Percentiles rank a stretch among this genome's conserved stretches.
These are phyloP conservation scores for Calcarius lapponicus DNA, from an alignment of 2,797 vertebrate genomes.

Conservation along the genomic window DNA sequence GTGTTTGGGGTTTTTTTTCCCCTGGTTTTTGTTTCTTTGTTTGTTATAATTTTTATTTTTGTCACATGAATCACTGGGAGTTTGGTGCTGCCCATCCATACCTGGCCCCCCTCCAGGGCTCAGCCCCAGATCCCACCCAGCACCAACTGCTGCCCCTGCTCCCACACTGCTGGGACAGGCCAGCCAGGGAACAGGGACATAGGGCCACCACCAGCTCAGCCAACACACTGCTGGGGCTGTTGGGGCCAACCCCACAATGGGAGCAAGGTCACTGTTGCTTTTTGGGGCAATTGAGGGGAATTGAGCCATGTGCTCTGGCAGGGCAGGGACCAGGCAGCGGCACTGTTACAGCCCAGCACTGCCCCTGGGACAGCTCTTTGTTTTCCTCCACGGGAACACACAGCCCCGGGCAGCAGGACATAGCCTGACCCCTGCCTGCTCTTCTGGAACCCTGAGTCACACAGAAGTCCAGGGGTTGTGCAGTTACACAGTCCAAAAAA, in stretches of 20 bases:
- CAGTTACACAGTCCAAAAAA: background rate
- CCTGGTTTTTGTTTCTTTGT: background rate
- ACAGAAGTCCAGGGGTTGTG: background rate
- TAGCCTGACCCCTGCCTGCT: background rate
- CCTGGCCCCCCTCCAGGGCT: accelerated
- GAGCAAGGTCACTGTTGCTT: background rate
- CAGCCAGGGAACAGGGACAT: background rate
- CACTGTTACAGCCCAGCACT: background rate
- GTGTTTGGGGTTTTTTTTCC: accelerated
- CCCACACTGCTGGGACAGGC: background rate
- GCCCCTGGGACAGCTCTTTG: background rate
- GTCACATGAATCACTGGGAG: background rate
- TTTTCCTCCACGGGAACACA: background rate
- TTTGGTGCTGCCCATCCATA: background rate
- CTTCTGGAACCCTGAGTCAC: background rate
- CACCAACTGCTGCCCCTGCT: background rate
- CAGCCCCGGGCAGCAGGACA: background rate
- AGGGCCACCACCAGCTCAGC: background rate
- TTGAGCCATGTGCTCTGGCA: background rate
- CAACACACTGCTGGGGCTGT: accelerated
- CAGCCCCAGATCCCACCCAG: background rate
- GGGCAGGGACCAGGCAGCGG: background rate
- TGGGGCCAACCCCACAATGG: accelerated
- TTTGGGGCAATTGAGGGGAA: background rate
- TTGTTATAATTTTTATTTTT: background rate